These are phyloP conservation scores for Callinectes sapidus DNA, from an alignment of 2,888 invertebrate species.

Conservation along the genomic window DNA sequence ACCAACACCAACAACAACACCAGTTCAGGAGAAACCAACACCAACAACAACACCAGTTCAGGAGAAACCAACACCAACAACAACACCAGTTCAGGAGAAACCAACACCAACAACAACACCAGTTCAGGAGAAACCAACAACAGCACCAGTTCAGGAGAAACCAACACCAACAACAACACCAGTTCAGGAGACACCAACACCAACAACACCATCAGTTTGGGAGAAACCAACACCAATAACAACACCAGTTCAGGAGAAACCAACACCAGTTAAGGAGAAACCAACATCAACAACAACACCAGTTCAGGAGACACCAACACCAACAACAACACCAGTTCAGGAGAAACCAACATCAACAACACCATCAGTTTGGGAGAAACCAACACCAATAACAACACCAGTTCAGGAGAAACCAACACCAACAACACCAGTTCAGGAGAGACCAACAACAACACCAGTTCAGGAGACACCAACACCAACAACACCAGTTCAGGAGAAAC, in stretches of 20 bases:
- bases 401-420: constrained; percentile 8
- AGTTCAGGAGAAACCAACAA: too few relatives aligned
- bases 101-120: background rate
- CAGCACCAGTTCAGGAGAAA: too few relatives aligned
- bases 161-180: background rate
- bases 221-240: background rate
- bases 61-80: background rate
- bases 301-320: background rate
- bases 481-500: too few relatives aligned
- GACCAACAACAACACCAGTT: background rate
- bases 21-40: too few relatives aligned
- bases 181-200: too few relatives aligned
- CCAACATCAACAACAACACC: too few relatives aligned
- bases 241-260: background rate
- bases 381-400: constrained; percentile 8
- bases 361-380: too few relatives aligned
- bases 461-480: background rate
- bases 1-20: background rate
- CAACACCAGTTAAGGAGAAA: background rate
- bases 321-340: background rate
- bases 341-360: background rate
- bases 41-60: background rate
- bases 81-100: background rate
- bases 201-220: background rate
- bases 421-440: constrained; percentile 13